Evolutionary conservation across 2,797 vertebrate species (phyloP).

Genomic region (Myripristis jacobus): DNA sequence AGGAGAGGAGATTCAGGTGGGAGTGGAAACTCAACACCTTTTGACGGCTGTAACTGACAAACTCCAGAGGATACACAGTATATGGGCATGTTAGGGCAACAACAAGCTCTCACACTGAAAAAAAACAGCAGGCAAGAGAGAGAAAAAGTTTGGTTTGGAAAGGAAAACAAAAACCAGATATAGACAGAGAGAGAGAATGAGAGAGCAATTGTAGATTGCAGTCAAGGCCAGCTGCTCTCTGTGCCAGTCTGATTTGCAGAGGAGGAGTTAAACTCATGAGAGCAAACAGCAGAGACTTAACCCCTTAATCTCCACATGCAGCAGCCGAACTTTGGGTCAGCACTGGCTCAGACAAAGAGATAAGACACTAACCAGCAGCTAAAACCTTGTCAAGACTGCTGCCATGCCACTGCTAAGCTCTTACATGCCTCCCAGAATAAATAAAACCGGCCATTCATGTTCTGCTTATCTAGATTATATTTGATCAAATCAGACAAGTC

Average conservation of each 20-base stretch:
- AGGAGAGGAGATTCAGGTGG: constrained; percentile 61
- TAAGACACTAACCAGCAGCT: constrained; percentile 33
- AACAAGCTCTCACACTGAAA: constrained; percentile 37
- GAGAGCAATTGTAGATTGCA: constrained; percentile 36
- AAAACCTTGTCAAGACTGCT: constrained; percentile 18
- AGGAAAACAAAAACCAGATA: constrained; percentile 1
- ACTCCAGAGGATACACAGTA: constrained; percentile 66
- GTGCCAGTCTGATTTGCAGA: constrained; percentile 57
- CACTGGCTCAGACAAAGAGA: constrained; percentile 17
- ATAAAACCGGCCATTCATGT: constrained; percentile 6
- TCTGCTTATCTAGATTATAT: not conserved
- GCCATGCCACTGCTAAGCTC: constrained; percentile 2
- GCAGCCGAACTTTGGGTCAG: constrained; percentile 26
- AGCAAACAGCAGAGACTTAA: constrained; percentile 64
- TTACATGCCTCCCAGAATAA: constrained; percentile 5
- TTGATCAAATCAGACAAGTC: not conserved
- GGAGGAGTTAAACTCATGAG: constrained; percentile 47
- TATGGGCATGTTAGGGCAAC: constrained; percentile 72
- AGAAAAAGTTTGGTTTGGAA: constrained; percentile 18
- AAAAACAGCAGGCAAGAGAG: constrained; percentile 2
- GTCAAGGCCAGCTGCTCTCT: constrained; percentile 64
- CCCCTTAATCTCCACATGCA: constrained; percentile 58
- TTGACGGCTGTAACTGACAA: constrained; percentile 69
- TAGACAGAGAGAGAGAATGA: constrained; percentile 35
- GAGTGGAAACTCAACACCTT: constrained; percentile 74